These are phyloP conservation scores for Hystrix cristata DNA, from an alignment of 2,113 vertebrate species.

Conservation along the genomic window DNA sequence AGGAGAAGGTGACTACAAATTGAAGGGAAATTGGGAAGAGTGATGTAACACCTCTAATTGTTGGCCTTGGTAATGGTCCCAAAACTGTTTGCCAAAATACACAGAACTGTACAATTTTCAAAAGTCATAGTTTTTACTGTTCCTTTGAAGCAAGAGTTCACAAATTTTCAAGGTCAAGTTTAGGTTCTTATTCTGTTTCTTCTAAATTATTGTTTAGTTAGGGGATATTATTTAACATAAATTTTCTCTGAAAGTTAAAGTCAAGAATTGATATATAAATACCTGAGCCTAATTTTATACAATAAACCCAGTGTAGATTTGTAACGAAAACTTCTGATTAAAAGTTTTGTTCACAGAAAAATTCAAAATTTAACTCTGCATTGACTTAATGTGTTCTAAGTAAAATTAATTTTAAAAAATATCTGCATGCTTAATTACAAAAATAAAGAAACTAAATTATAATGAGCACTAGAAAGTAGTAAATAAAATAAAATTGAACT, in stretches of 20 bases:
- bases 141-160: not conserved
- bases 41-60: not conserved
- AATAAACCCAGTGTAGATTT: not conserved
- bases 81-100: not conserved
- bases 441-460: not conserved
- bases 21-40: not conserved
- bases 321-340: not conserved
- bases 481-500: not conserved
- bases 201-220: not conserved
- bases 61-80: not conserved
- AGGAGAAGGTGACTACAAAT: not conserved
- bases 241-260: not conserved
- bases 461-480: not conserved
- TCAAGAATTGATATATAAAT: not conserved
- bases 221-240: not conserved
- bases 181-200: not conserved
- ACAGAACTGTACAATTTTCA: not conserved
- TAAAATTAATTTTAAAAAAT: not conserved
- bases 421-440: not conserved
- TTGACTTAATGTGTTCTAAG: not conserved
- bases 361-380: not conserved
- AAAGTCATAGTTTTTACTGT: not conserved
- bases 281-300: not conserved
- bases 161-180: not conserved
- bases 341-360: not conserved